Conservation (phyloP, 2,888 invertebrate genomes). For the Ypsolopha scabrella region DNA sequence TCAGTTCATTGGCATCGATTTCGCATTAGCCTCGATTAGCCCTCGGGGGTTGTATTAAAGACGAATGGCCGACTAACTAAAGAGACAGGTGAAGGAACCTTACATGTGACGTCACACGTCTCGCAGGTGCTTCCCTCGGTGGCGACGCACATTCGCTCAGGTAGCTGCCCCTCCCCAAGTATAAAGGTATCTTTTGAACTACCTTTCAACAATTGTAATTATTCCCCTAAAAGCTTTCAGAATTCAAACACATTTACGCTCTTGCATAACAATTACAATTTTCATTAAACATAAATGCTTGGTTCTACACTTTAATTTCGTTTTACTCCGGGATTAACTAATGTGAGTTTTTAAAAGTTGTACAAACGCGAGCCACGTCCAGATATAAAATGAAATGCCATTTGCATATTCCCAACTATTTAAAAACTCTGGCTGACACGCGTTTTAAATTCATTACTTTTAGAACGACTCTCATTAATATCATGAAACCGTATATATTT, state of each 20-base stretch:
- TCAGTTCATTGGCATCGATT: background rate
- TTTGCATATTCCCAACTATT: conserved; percentile 33
- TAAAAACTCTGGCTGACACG: conserved; percentile 25
- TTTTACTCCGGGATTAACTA: conserved; percentile 21
- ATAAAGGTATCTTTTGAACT: background rate
- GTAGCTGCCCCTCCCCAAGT: conserved; percentile 17
- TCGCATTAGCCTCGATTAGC: background rate
- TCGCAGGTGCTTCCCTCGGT: conserved; percentile 38
- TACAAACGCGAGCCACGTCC: conserved; percentile 14
- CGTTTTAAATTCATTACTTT: conserved; percentile 15
- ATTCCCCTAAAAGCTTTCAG: too few relatives aligned
- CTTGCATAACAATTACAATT: too few relatives aligned
- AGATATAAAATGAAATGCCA: conserved; percentile 27
- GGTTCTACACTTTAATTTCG: background rate
- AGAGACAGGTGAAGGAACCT: conserved; percentile 44
- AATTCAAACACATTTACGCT: too few relatives aligned
- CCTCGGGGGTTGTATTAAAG: background rate
- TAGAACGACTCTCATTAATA: background rate
- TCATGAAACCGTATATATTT: too few relatives aligned
- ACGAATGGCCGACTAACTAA: background rate
- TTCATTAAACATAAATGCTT: too few relatives aligned
- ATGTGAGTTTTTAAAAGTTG: conserved; percentile 25
- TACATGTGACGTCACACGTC: conserved; percentile 28
- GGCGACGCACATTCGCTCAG: conserved; percentile 16
- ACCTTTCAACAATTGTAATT: background rate